Conservation (phyloP, 2,113 vertebrate genomes). For the Felis chaus region DNA sequence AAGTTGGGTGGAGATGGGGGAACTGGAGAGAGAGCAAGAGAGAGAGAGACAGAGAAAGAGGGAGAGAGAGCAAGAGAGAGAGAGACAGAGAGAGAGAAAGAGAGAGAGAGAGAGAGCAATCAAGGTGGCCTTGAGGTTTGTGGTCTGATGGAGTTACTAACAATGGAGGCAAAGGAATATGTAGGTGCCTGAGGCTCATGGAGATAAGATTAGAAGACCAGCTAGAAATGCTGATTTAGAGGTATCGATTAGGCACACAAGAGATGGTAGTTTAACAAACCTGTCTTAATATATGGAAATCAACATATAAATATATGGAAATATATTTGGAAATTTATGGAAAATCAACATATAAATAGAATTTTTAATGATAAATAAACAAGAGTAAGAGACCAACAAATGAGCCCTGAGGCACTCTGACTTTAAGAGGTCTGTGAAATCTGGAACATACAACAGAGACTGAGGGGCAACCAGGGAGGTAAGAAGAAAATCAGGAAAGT, state of each 20-base stretch:
- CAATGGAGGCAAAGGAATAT: neutral
- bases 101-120: neutral
- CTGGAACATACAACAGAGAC: neutral
- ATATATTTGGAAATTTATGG: neutral
- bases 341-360: neutral
- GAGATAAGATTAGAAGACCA: neutral
- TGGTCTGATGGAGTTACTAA: neutral
- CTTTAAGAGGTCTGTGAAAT: neutral
- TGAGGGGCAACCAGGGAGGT: neutral
- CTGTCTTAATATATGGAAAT: neutral
- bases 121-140: neutral
- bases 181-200: neutral
- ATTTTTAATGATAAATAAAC: neutral
- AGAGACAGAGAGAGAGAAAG: accelerated
- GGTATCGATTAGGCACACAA: neutral
- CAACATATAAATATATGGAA: neutral
- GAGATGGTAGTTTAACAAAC: neutral
- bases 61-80: neutral
- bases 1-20: neutral
- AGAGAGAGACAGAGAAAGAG: accelerated
- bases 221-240: neutral
- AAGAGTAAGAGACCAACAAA: neutral
- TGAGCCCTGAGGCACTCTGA: neutral
- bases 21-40: neutral
- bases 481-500: neutral